phyloP scores from a whole-genome alignment of 2,797 vertebrate genomes.

The Acanthornis magna region DNA sequence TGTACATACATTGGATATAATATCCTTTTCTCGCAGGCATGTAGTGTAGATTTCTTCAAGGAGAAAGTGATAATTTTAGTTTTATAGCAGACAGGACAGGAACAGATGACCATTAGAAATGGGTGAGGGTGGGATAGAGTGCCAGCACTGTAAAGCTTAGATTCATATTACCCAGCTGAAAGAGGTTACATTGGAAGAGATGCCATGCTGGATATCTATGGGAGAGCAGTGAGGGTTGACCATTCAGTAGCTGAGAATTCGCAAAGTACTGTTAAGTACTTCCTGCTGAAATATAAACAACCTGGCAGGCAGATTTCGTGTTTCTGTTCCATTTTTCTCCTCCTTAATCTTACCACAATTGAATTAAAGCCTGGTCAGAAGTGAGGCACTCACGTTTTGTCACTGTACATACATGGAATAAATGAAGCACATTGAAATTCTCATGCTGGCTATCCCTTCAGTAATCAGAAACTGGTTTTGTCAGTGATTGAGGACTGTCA shows the following conservation, averaged over 20 bases:
- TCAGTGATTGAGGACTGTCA: not conserved
- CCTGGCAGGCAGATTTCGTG: not conserved
- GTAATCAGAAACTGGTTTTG: not conserved
- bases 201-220: not conserved
- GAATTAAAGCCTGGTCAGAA: not conserved
- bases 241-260: not conserved
- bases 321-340: not conserved
- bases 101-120: not conserved
- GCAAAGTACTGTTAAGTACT: not conserved
- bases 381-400: not conserved
- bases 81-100: not conserved
- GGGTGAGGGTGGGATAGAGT: not conserved
- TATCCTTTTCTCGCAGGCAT: not conserved
- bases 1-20: not conserved
- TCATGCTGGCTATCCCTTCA: not conserved
- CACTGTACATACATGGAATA: not conserved
- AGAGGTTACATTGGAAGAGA: not conserved
- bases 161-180: not conserved
- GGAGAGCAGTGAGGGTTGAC: not conserved
- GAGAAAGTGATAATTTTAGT: constrained; percentile 7
- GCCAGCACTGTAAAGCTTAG: not conserved
- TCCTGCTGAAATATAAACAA: constrained; percentile 9
- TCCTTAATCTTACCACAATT: not conserved
- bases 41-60: not conserved
- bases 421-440: not conserved